Evolutionary conservation across 1,140 invertebrate genomes (phyloP).

Genomic region (Druon quercuslanigerum): DNA sequence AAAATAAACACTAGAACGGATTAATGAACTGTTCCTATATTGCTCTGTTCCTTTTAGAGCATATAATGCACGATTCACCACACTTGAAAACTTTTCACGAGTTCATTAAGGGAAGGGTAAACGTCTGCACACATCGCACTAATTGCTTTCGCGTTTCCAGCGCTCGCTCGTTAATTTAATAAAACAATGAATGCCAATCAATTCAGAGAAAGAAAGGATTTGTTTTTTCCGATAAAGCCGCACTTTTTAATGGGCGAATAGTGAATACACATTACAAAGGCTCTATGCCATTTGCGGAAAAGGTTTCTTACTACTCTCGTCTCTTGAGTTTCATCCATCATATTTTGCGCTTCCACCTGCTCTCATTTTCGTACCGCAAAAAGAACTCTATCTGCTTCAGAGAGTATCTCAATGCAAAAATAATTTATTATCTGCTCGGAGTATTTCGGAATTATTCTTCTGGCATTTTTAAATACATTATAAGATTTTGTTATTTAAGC

Average conservation of each 20-base stretch:
- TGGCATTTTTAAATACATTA: no score
- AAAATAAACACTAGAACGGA: background rate
- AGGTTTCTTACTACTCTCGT: background rate
- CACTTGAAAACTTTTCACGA: background rate
- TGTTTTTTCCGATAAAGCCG: background rate
- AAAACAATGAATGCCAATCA: conserved; percentile 38
- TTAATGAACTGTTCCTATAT: background rate
- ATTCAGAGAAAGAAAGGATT: conserved; percentile 15
- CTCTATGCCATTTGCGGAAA: background rate
- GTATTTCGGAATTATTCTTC: no score
- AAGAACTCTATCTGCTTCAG: no score
- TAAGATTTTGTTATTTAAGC: no score
- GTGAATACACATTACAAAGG: background rate
- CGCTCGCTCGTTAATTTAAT: conserved; percentile 32
- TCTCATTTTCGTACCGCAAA: no score
- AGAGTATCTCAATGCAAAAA: no score
- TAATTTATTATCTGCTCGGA: no score
- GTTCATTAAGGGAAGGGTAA: background rate
- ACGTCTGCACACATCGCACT: conserved; percentile 28
- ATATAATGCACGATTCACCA: background rate
- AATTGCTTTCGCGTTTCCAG: conserved; percentile 35
- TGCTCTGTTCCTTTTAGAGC: background rate
- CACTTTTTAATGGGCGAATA: background rate
- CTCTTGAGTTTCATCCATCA: background rate
- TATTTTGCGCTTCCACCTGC: background rate